phyloP scores from a whole-genome alignment of 2,797 vertebrate species.

The Lepus townsendii region DNA sequence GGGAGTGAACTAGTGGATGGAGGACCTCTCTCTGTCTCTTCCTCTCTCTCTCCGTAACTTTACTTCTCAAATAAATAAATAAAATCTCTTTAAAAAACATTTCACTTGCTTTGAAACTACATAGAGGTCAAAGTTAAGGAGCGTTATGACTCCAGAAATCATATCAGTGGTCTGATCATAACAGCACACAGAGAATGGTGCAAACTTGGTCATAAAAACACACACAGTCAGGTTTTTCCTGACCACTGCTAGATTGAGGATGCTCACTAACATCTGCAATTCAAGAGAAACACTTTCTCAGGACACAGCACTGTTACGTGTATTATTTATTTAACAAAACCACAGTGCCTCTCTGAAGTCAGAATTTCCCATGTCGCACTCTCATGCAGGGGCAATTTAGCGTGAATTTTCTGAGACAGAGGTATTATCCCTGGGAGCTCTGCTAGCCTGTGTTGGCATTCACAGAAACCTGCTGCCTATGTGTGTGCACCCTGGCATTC shows the following conservation, averaged over 20 bases:
- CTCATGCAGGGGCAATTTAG: background rate
- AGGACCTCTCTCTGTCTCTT: too few relatives aligned
- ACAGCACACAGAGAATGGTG: background rate
- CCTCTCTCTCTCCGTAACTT: too few relatives aligned
- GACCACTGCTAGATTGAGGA: too few relatives aligned
- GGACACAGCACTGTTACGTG: fast-evolving
- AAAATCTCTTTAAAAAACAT: too few relatives aligned
- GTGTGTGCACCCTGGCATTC: fast-evolving
- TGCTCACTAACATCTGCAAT: background rate
- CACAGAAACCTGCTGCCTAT: fast-evolving
- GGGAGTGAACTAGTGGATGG: too few relatives aligned
- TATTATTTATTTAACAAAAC: background rate
- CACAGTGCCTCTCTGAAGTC: background rate
- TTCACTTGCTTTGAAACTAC: too few relatives aligned
- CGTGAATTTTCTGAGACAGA: background rate
- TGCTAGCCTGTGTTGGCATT: too few relatives aligned
- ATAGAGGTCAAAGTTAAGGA: background rate
- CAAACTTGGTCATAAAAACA: background rate
- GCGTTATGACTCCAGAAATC: background rate
- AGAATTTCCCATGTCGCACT: background rate
- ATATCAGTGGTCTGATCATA: background rate
- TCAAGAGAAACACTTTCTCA: background rate
- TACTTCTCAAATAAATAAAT: too few relatives aligned
- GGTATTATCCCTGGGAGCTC: background rate
- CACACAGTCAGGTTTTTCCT: background rate